Conservation (phyloP, 2,797 vertebrate genomes). For the Odontamblyopus rebecca region DNA sequence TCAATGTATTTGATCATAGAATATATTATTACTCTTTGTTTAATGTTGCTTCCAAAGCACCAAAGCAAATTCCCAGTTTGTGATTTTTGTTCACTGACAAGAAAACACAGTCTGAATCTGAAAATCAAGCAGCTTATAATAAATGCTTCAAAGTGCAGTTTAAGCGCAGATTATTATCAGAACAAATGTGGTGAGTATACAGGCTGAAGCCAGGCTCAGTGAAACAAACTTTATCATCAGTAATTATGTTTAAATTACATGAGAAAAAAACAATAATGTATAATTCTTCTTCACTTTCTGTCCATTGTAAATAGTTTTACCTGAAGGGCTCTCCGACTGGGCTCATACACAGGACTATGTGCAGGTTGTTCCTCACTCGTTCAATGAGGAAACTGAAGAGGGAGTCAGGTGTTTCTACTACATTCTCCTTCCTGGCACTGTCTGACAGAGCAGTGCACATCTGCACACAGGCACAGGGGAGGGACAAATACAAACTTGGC, state of each 20-base stretch:
- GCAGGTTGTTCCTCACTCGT: constrained; percentile 87
- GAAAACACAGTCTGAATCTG: too few relatives aligned
- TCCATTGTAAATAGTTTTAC: constrained; percentile 54
- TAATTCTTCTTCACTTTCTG: background rate
- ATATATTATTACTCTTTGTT: too few relatives aligned
- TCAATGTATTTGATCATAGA: too few relatives aligned
- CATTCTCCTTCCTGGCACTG: constrained; percentile 76
- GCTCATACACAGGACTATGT: constrained; percentile 88
- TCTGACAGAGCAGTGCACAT: constrained; percentile 80
- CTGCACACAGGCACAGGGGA: constrained; percentile 48
- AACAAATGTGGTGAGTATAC: too few relatives aligned
- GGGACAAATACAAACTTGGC: background rate
- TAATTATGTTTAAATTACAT: background rate
- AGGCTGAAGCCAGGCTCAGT: too few relatives aligned
- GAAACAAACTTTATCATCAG: background rate
- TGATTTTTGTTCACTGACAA: too few relatives aligned
- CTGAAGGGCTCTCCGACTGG: constrained; percentile 89
- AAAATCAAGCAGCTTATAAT: too few relatives aligned
- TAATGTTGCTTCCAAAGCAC: too few relatives aligned
- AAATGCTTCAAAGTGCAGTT: too few relatives aligned
- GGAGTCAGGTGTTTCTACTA: constrained; percentile 80
- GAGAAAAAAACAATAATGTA: background rate
- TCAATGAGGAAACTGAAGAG: constrained; percentile 86
- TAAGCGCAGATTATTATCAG: too few relatives aligned
- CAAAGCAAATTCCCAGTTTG: too few relatives aligned